phyloP scores from a whole-genome alignment of 2,113 vertebrate genomes.

The Nothobranchius kuhntae region DNA sequence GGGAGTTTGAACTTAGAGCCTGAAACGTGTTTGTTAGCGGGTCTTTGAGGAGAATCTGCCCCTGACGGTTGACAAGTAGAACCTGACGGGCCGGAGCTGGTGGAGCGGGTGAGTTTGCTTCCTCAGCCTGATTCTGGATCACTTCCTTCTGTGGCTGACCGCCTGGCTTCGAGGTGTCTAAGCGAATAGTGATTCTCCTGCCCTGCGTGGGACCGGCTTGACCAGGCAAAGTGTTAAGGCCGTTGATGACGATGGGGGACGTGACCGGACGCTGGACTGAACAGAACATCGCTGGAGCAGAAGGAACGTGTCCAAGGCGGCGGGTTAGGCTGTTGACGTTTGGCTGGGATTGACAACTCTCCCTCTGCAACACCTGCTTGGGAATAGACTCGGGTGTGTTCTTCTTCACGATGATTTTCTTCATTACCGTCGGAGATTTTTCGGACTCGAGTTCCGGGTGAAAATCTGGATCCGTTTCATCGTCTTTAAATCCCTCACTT shows the following conservation, averaged over 20 bases:
- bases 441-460: slow-evolving; percentile 40
- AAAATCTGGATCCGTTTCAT: slow-evolving; percentile 68
- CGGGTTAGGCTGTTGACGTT: slow-evolving; percentile 45
- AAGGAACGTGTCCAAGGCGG: slow-evolving; percentile 2
- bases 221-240: slow-evolving; percentile 53
- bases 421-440: slow-evolving; percentile 6
- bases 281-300: slow-evolving; percentile 31
- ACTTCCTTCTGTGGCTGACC: slow-evolving; percentile 8
- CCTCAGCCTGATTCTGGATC: slow-evolving; percentile 14
- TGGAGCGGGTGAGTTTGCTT: slow-evolving; percentile 6
- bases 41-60: slow-evolving; percentile 87
- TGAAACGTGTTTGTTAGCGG: slow-evolving; percentile 73
- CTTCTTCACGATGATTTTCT: slow-evolving; percentile 37
- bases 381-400: slow-evolving; percentile 11
- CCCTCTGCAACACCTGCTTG: slow-evolving; percentile 34
- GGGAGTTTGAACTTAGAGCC: slow-evolving; percentile 60
- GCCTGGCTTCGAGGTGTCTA: slow-evolving; percentile 49
- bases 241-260: slow-evolving; percentile 68
- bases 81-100: slow-evolving; percentile 73
- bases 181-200: slow-evolving; percentile 65
- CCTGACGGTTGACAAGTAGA: slow-evolving; percentile 85
- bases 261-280: slow-evolving; percentile 50
- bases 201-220: slow-evolving; percentile 41
- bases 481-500: slow-evolving; percentile 59
- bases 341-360: slow-evolving; percentile 12